Percentiles rank a stretch among this genome's conserved stretches.
phyloP scores from a whole-genome alignment of 2,113 vertebrate species.

The Chaetops frenatus region DNA sequence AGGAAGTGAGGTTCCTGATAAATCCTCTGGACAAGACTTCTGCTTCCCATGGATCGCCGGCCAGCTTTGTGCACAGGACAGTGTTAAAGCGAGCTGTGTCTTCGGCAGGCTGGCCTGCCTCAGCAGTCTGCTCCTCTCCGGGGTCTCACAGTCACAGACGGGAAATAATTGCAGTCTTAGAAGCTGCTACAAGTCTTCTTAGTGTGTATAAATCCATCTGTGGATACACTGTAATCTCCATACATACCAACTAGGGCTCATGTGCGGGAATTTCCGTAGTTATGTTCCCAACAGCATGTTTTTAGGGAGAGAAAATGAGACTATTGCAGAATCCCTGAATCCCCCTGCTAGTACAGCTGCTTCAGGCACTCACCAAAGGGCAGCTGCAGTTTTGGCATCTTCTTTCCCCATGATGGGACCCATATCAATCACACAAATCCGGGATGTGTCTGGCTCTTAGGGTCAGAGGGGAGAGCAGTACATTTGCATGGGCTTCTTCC shows the following conservation, averaged over 20 bases:
- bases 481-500: not conserved
- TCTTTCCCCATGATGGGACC: not conserved
- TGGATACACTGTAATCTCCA: not conserved
- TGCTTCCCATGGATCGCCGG: rapidly evolving
- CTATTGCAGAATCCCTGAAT: conserved; percentile 29
- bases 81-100: not conserved
- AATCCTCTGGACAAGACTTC: not conserved
- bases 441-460: rapidly evolving
- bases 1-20: not conserved
- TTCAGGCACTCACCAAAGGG: not conserved
- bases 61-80: not conserved
- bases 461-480: not conserved
- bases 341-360: conserved; percentile 2
- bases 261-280: not conserved
- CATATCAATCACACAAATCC: rapidly evolving
- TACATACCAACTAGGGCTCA: not conserved
- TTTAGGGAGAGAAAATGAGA: not conserved
- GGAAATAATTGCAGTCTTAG: not conserved
- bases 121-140: not conserved
- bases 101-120: not conserved
- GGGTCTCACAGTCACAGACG: not conserved
- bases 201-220: not conserved
- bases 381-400: not conserved
- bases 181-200: not conserved
- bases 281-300: not conserved